Evolutionary conservation across 2,888 invertebrate species (phyloP), one percentile per base, ranked within the genome.

Genomic region (Oscheius sp.): DNA sequence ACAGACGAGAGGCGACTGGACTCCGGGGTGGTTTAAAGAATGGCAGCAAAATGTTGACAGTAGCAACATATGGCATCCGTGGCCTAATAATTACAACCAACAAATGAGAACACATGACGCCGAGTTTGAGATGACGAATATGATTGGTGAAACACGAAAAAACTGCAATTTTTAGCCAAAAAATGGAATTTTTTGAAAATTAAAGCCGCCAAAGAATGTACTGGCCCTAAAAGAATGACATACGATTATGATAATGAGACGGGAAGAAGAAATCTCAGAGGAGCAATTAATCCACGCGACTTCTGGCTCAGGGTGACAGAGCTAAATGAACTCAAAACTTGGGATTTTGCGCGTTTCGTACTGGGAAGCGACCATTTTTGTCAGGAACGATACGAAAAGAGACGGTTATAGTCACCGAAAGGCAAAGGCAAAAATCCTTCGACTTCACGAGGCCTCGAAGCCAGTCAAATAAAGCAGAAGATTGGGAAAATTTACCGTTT

Each of bases 201-300:
- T n/a, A 35, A 43, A 7, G 21, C 25, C 18, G n/a, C n/a, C 12
- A 61, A 35, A 35, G 35, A 23, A 61, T 13, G 25, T 25, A 13
- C 5, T 55, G 16, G 3, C 21, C 5, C n/a, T 55, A 2, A 61
- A 61, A 61, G 43, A 59, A 18, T 49, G 64, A 49, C 45, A 52
- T 52, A 66, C 63, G 66, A 66, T 66, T 66, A 66, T 66, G 66
- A 52, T 66, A 66, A 66, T 66, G 35, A 52, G 66, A 61, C 66
- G 52, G n/a, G 13, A 27, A 49, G 18, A 27, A 45, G 63, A 66
- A 66, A 52, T 52, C 66, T 66, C 66, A 13, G 21, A 66, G 66
- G 66, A 35, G 29, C 12, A 49, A 66, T 66, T 52, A 66, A 52
- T 66, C 66, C 66, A 46, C n/a, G 16, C 41, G 66, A 49, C 25